phyloP scores from a whole-genome alignment of 2,888 invertebrate species.

The Apodemia hepburni region DNA sequence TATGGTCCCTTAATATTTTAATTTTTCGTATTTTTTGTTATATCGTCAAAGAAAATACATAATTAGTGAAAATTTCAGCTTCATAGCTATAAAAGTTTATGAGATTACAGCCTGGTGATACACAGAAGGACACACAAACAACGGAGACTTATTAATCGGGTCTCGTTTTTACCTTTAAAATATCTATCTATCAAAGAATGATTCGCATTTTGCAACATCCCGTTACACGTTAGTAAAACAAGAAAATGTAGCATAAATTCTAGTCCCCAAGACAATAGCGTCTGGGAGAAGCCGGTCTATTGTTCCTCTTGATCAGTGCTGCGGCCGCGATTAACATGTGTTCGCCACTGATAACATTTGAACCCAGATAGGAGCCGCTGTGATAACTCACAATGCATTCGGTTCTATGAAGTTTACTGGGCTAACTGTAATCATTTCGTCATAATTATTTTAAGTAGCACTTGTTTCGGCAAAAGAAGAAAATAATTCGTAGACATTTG shows the following conservation, averaged over 20 bases:
- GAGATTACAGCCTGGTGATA: too few relatives aligned
- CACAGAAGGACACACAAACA: too few relatives aligned
- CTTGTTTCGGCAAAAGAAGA: background rate
- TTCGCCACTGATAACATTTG: conserved; percentile 17
- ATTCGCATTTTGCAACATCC: background rate
- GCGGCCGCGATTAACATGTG: conserved; percentile 8
- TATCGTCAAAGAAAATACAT: too few relatives aligned
- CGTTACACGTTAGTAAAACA: conserved; percentile 4
- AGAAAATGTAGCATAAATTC: conserved; percentile 8
- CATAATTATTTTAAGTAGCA: background rate
- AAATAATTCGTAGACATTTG: too few relatives aligned
- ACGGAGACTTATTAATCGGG: too few relatives aligned
- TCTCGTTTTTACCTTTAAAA: too few relatives aligned
- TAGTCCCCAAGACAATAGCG: background rate
- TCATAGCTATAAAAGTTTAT: too few relatives aligned
- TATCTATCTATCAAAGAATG: too few relatives aligned
- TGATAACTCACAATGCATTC: conserved; percentile 1
- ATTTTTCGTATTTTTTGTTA: too few relatives aligned
- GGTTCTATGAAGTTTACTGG: background rate
- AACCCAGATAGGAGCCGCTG: conserved; percentile 6
- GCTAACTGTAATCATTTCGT: background rate
- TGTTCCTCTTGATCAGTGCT: conserved; percentile 2
- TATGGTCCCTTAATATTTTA: too few relatives aligned
- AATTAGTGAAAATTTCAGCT: too few relatives aligned
- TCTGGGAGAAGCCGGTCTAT: conserved; percentile 4